Evolutionary conservation across 2,113 vertebrate species (phyloP), one percentile per base, ranked within the genome.

Genomic region (Clupea harengus): DNA sequence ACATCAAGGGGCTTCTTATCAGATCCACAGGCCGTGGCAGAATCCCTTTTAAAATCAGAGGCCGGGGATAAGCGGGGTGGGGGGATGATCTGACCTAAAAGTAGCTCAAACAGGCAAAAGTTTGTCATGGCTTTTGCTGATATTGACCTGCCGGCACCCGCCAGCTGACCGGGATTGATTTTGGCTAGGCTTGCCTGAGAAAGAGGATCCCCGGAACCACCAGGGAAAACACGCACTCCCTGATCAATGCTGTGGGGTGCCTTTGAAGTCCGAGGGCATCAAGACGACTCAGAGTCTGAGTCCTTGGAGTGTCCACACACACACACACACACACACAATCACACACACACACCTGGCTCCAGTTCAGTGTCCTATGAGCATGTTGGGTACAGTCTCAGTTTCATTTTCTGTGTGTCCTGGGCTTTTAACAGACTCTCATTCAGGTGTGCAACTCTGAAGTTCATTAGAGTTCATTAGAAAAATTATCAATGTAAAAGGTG

Each of bases 161-260:
- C 39, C 39, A 89, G 87, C 86, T 88, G 89, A 90, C 89, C 82
- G 81, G 83, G 83, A 90, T 90, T 89, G 89, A 90, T 90, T 90
- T 89, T 86, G 86, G 88, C 88, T 88, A 67, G 67, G 81, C 85
- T 88, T 90, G 88, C 88, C 85, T 82, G 50, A 83, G 89, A 89
- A 87, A 90, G 46, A 25, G 82, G 86, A 90, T 89, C 86, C 85
- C 83, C 80, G 54, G 28, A 47, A 54, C 86, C 47, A 52, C 85
- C 84, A 83, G 86, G 86, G 88, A 85, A 87, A 86, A 45, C 39
- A 82, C 52, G 20, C 49, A 78, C 60, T 84, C 82, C 46, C 78
- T 87, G 89, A 89, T 91, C 86, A 87, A 88, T 90, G 85, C 54
- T 81, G 85, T 86, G 85, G 86, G 39, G 83, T 87, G 45, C 60